Evolutionary conservation across 2,888 invertebrate genomes (phyloP).

Genomic region (Ligdia adustata): DNA sequence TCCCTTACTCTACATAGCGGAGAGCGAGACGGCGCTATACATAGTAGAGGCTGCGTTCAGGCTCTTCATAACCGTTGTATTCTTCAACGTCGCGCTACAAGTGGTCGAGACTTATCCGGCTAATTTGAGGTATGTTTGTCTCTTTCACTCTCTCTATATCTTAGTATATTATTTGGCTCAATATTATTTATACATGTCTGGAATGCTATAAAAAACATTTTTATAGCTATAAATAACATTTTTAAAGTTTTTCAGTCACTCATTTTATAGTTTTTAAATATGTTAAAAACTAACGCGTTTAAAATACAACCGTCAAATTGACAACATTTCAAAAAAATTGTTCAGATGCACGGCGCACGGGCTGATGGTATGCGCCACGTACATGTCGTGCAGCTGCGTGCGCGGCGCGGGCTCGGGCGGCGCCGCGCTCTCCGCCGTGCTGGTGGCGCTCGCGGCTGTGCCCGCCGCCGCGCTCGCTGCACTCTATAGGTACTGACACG

Average conservation of each 20-base stretch:
- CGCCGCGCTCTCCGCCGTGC: constrained; percentile 35
- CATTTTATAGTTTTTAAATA: too few relatives aligned
- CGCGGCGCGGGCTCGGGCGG: constrained; percentile 63
- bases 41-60: constrained; percentile 76
- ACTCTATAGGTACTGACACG: too few relatives aligned
- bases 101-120: constrained; percentile 84
- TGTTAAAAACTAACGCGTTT: too few relatives aligned
- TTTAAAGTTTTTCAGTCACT: too few relatives aligned
- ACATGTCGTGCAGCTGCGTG: constrained; percentile 75
- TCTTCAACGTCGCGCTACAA: constrained; percentile 75
- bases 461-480: constrained; percentile 39
- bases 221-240: too few relatives aligned
- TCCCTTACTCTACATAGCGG: constrained; percentile 74
- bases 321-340: too few relatives aligned
- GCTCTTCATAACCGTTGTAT: constrained; percentile 72
- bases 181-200: too few relatives aligned
- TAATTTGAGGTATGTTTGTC: constrained; percentile 74
- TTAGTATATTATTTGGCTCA: too few relatives aligned
- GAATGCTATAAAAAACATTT: too few relatives aligned
- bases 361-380: constrained; percentile 77
- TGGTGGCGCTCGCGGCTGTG: constrained; percentile 41
- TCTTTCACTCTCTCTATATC: background rate
- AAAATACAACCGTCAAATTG: too few relatives aligned
- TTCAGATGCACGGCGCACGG: constrained; percentile 85
- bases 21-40: constrained; percentile 67